Evolutionary conservation across 1,140 invertebrate genomes (phyloP).

Genomic region (Bradynema listronoti): DNA sequence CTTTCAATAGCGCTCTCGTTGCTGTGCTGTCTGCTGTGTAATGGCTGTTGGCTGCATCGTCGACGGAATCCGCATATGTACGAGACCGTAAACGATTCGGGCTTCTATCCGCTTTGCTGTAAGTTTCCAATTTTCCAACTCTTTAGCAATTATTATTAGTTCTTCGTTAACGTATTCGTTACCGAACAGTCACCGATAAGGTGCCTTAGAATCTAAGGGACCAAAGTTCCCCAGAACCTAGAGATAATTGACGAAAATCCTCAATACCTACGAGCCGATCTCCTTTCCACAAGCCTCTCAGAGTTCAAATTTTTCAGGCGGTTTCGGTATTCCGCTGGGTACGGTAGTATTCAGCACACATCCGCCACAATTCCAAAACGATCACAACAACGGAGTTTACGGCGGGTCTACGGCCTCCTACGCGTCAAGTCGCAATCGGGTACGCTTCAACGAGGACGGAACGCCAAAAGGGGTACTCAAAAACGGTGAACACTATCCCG

Average conservation of each 20-base stretch:
- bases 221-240: too few relatives aligned
- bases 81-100: conserved; percentile 29
- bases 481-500: too few relatives aligned
- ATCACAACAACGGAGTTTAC: conserved; percentile 19
- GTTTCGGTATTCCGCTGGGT: conserved; percentile 38
- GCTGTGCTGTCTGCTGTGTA: conserved; percentile 37
- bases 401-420: conserved; percentile 22
- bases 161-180: too few relatives aligned
- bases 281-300: too few relatives aligned
- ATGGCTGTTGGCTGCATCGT: conserved; percentile 38
- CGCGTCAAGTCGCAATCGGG: conserved; percentile 26
- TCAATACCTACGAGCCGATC: too few relatives aligned
- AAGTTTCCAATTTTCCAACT: conserved; percentile 23
- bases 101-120: conserved; percentile 41
- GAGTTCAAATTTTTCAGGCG: conserved; percentile 31
- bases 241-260: too few relatives aligned
- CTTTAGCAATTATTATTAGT: not conserved
- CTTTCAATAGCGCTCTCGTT: conserved; percentile 32
- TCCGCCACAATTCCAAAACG: conserved; percentile 28
- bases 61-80: conserved; percentile 35
- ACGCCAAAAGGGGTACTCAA: conserved; percentile 36
- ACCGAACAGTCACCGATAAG: too few relatives aligned
- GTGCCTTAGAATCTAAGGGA: too few relatives aligned
- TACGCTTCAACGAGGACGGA: conserved; percentile 39
- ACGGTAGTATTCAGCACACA: conserved; percentile 42